Evolutionary conservation across 2,113 vertebrate genomes (phyloP).

Genomic region (Sceloporus tristichus): DNA sequence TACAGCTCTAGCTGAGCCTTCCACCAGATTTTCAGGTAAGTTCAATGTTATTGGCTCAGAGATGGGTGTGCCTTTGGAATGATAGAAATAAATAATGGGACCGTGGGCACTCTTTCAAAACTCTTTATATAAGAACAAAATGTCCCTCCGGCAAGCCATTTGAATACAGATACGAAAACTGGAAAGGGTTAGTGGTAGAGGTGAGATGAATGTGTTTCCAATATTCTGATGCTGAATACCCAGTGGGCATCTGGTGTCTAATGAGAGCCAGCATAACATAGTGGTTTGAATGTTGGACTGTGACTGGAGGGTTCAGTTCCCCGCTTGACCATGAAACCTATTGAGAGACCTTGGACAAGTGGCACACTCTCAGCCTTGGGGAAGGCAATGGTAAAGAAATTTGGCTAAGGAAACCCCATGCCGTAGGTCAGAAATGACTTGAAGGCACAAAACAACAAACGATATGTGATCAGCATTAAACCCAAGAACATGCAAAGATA

Average conservation of each 20-base stretch:
- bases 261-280: too few species aligned
- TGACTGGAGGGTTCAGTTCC: too few species aligned
- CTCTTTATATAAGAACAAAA: not conserved
- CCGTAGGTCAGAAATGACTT: too few species aligned
- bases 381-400: too few species aligned
- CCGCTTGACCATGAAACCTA: too few species aligned
- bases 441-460: too few species aligned
- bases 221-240: not conserved
- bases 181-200: not conserved
- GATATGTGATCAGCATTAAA: not conserved
- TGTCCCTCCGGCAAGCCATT: not conserved
- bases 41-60: constrained; percentile 58
- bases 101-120: accelerated
- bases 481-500: not conserved
- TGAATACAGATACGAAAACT: not conserved
- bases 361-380: too few species aligned
- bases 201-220: not conserved
- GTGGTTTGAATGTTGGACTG: not conserved
- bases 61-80: constrained; percentile 39
- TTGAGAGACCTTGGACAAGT: too few species aligned
- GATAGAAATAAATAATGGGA: constrained; percentile 15
- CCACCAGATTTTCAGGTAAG: constrained; percentile 64
- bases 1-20: constrained; percentile 72
- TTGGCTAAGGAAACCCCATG: too few species aligned
- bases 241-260: not conserved